Base-by-base conservation (phyloP, 2,797 vertebrate species). In the Helostoma temminkii region DNA sequence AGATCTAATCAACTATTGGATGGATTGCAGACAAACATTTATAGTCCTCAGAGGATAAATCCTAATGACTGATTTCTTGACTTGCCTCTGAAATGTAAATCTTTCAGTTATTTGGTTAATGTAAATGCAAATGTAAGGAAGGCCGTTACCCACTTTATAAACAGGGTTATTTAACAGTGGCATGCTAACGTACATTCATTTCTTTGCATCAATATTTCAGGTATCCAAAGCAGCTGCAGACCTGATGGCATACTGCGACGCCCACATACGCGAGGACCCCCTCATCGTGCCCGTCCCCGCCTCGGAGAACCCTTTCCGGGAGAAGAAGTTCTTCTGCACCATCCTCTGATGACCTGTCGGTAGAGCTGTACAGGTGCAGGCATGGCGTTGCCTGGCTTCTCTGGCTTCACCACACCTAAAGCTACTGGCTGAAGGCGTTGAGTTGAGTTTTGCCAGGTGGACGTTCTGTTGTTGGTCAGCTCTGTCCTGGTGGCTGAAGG, bases 301-400 rank as follows among this genome's bases (percentile, higher is more conserved):
- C 18, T 99, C 97, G 0, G 98, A 99, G 95, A 99, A 99, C 93
- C 98, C 98, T 4, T 99, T 99, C 94, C 90, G 97, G 77, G 97
- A 99, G 96, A 99, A 99, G 94, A 99, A 98, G 93, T 96, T 99
- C 87, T 98, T 99, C 93, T 99, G 98, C 90, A 95, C 93, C 92
- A 98, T 99, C 89, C 97, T 99, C 93, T 99, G 94, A 97, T 93
- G 86, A 91, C 55, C 71, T 18, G 41, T 70, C 1, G 32, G 53
- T 41, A 26, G 71, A 83, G 71, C 66, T 53, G 80, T 47, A 18
- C 46, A 39, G 81, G 72, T 72, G 73, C 84, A 75, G 87, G 84
- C 88, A 73, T 62, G 88, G 76, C 76, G 84, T 86, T 78, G 87
- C 89, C 90, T 84, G 89, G 66, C 91, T 90, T 87, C 88, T 89